Base-by-base conservation (phyloP, 1,140 invertebrate species). In the Oncopeltus fasciatus region DNA sequence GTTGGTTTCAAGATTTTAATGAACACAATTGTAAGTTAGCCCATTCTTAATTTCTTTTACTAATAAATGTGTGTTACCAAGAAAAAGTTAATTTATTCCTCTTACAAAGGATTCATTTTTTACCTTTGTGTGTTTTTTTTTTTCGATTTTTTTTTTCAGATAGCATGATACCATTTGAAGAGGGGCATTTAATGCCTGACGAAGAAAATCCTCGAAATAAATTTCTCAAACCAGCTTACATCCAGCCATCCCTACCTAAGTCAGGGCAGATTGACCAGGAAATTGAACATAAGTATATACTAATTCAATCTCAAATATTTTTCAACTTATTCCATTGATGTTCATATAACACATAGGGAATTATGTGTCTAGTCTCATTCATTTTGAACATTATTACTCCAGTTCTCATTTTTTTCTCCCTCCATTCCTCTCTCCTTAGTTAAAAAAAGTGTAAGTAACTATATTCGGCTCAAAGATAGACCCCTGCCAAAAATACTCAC, bases 201-300 rank as follows among this genome's bases (percentile, higher is more conserved):
- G 49, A 53, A 14, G 49, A 53, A 24, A 20, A 53, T 53, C 49
- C 49, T 5, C 21, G 49, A 27, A 53, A 53, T 53, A 53, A 53
- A 24, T 53, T 53, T 24, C 26, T 53, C 2, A 53, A 53, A 14
- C 49, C 49, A 24, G 20, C 18, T 24, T 53, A 53, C 14, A 24
- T 24, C 21, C 20, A 53, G 20, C 49, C 49, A 18, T 24, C 20
- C 16, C 18, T 12, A 24, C 24, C 26, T 49, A 24, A n/a, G n/a
- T 2, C 5, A 53, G 26, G 24, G 2, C 18, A 53, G 49, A 53
- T 26, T 24, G 20, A n/a, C n/a, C n/a, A n/a, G 5, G 49, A 53
- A 14, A 26, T 53, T 53, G 49, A 53, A 24, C 14, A 53, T 14
- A 24, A 53, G 49, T 53, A 53, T 8, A 24, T 24, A 24, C 3